These are phyloP conservation scores for Platalea minor DNA, from an alignment of 2,797 vertebrate genomes.

Conservation along the genomic window DNA sequence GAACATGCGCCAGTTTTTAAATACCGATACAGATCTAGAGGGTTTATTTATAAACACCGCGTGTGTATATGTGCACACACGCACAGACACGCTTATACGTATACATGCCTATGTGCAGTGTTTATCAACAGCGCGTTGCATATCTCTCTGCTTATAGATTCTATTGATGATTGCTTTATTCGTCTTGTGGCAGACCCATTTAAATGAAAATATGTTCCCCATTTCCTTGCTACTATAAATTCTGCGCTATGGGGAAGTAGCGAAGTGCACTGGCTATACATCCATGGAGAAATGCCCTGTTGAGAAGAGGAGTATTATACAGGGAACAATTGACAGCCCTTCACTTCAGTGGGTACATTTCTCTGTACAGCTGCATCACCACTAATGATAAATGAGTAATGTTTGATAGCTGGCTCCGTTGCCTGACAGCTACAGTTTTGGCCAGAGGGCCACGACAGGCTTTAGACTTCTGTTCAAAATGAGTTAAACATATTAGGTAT, in stretches of 20 bases:
- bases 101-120: background rate
- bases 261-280: slow-evolving; percentile 58
- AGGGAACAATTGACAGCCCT: slow-evolving; percentile 79
- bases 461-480: slow-evolving; percentile 83
- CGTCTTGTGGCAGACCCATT: slow-evolving; percentile 60
- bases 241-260: slow-evolving; percentile 58
- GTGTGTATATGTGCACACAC: background rate
- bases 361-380: slow-evolving; percentile 80
- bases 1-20: slow-evolving; percentile 4
- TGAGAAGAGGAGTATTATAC: slow-evolving; percentile 74
- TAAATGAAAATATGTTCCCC: slow-evolving; percentile 66
- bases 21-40: background rate
- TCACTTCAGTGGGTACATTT: slow-evolving; percentile 78
- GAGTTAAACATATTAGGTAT: slow-evolving; percentile 83
- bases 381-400: slow-evolving; percentile 83
- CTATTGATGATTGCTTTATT: slow-evolving; percentile 68
- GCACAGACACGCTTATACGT: background rate
- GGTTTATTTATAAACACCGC: background rate
- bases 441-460: slow-evolving; percentile 86
- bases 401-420: slow-evolving; percentile 81
- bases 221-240: slow-evolving; percentile 68
- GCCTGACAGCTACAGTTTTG: slow-evolving; percentile 87
- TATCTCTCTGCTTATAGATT: slow-evolving; percentile 4
- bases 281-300: slow-evolving; percentile 74
- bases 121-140: background rate